These are phyloP conservation scores for Caenorhabditis uteleia DNA, from an alignment of 2,888 invertebrate genomes.

Conservation along the genomic window DNA sequence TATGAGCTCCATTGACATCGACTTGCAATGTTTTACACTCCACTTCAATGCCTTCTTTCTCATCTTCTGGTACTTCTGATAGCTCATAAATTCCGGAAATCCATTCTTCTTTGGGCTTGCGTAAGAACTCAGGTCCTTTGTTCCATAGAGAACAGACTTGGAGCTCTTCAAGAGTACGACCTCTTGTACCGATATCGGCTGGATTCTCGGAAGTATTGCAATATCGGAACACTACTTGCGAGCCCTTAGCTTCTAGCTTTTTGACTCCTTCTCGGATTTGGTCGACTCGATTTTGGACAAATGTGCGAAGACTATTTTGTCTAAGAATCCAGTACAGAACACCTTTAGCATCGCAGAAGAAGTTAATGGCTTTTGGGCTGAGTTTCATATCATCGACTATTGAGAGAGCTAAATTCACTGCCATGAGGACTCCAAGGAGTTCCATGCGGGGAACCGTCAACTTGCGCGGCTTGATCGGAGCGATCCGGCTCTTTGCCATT, in stretches of 20 bases:
- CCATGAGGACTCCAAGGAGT: constrained; percentile 5
- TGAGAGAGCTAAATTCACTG: neutral
- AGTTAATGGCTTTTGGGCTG: neutral
- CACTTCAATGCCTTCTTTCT: too few species aligned
- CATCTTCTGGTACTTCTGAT: too few species aligned
- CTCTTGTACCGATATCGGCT: constrained; percentile 12
- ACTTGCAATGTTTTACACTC: too few species aligned
- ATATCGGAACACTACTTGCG: neutral
- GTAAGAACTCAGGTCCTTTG: too few species aligned
- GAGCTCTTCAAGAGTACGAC: too few species aligned
- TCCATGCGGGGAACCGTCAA: constrained; percentile 10
- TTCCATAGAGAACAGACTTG: too few species aligned
- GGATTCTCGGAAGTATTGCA: constrained; percentile 8
- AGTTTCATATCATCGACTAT: neutral
- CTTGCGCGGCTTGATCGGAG: neutral
- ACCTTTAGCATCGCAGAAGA: constrained; percentile 2
- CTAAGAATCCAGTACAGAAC: constrained; percentile 2
- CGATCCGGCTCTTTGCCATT: constrained; percentile 8
- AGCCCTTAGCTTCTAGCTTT: neutral
- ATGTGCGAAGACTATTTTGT: neutral
- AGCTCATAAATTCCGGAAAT: too few species aligned
- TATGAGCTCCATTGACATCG: too few species aligned
- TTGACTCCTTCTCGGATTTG: constrained; percentile 1
- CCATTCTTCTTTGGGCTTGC: too few species aligned
- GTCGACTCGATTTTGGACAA: constrained; percentile 6